Evolutionary conservation across 2,888 invertebrate species (phyloP), one percentile per base, ranked within the genome.

Genomic region (Chamaedrilus cognettii): DNA sequence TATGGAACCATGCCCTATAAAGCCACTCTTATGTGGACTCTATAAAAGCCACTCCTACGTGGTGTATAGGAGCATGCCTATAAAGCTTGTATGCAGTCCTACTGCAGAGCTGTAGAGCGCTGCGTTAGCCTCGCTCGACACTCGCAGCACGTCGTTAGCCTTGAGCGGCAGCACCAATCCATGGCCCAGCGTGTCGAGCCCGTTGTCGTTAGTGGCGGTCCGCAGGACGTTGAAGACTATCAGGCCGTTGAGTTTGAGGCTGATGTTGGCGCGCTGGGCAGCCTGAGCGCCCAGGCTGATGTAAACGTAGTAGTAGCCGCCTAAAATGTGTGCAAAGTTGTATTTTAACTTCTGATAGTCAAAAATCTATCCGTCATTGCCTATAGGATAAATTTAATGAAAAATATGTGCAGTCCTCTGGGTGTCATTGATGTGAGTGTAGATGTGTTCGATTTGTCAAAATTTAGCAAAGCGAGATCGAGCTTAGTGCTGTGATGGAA

Each of bases 291-390:
- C 68, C 3, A 59, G 33, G 56, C 68, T 68, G 50, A 65, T 52
- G 34, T 68, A 68, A 33, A 68, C 60, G 31, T 68, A 68, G 51
- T 68, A 68, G 31, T 60, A 68, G n/a, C 68, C 68, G 15, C 3
- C 55, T 52, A 26, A 42, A 42, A 15, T 42, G 11, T 15, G 11
- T 15, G 19, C 11, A 19, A 42, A 42, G 42, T 15, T 15, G 11
- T 19, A 42, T 42, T 15, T 19, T 42, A 15, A 42, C 11, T 42
- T 15, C 11, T 42, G 11, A 11, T 42, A 42, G 42, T 42, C 11
- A 42, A 42, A 19, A 19, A 15, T 15, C n/a, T n/a, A n/a, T n/a
- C n/a, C n/a, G n/a, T n/a, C n/a, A n/a, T n/a, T n/a, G n/a, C n/a
- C n/a, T n/a, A n/a, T n/a, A n/a, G n/a, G n/a, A n/a, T n/a, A n/a